These are phyloP conservation scores for Mylabris sibirica DNA, from an alignment of 2,888 invertebrate species.

Conservation along the genomic window DNA sequence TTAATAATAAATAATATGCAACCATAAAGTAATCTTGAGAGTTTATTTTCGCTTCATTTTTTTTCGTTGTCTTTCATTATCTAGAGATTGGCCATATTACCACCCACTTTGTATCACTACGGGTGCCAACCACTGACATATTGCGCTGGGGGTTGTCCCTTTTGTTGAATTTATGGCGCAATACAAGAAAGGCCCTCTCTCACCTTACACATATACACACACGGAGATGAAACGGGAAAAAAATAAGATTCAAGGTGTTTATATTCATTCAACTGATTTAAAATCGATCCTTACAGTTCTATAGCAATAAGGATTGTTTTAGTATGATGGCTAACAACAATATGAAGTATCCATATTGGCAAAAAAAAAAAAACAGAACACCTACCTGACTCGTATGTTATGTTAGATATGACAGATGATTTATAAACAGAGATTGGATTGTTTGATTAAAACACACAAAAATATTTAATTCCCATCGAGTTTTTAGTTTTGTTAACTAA, in stretches of 20 bases:
- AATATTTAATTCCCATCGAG: constrained; percentile 37
- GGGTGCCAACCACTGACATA: constrained; percentile 59
- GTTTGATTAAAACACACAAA: constrained; percentile 51
- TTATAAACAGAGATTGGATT: constrained; percentile 54
- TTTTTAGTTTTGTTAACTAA: neutral
- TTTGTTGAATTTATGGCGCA: constrained; percentile 51
- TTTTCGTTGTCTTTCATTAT: constrained; percentile 20
- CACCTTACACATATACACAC: too few relatives aligned
- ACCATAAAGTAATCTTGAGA: neutral
- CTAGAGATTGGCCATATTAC: constrained; percentile 50
- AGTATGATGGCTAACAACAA: constrained; percentile 25
- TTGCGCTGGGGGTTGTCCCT: constrained; percentile 55
- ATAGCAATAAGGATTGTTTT: constrained; percentile 43
- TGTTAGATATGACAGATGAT: constrained; percentile 55
- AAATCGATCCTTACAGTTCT: constrained; percentile 41
- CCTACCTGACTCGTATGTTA: constrained; percentile 50
- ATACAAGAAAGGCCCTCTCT: constrained; percentile 47
- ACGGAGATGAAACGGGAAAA: constrained; percentile 40
- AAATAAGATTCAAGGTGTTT: constrained; percentile 39
- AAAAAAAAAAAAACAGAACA: constrained; percentile 49
- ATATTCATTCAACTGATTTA: neutral
- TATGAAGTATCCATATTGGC: constrained; percentile 46
- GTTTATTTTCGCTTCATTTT: neutral
- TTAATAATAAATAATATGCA: neutral
- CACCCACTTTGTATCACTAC: constrained; percentile 58